Percentiles rank a stretch among this genome's conserved stretches.
These are phyloP conservation scores for Bombus pyrosoma DNA, from an alignment of 1,140 invertebrate species.

Conservation along the genomic window DNA sequence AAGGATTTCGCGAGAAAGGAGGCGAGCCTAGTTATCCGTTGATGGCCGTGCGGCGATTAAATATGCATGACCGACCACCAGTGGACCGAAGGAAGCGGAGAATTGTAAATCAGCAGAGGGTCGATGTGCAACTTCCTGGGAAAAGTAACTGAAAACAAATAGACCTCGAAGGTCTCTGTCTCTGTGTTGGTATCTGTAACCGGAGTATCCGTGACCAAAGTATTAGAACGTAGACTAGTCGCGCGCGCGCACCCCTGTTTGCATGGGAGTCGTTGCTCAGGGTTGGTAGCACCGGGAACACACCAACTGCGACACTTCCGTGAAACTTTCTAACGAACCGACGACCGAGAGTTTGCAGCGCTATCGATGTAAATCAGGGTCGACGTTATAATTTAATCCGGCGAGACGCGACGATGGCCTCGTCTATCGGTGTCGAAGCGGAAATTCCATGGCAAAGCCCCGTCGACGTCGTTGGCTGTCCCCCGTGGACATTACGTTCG, in stretches of 20 bases:
- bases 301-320: conserved; percentile 49
- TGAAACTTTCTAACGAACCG: conserved; percentile 57
- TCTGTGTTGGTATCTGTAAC: neutral
- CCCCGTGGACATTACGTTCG: neutral
- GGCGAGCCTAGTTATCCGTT: conserved; percentile 41
- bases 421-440: conserved; percentile 36
- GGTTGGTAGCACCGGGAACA: conserved; percentile 13
- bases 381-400: conserved; percentile 62
- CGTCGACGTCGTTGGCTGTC: neutral
- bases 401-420: neutral
- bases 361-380: conserved; percentile 56
- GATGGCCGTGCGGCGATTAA: conserved; percentile 56
- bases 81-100: conserved; percentile 45
- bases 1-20: neutral
- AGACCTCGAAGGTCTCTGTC: neutral
- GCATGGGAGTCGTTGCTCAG: conserved; percentile 38
- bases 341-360: conserved; percentile 14
- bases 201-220: neutral
- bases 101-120: conserved; percentile 61
- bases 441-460: neutral
- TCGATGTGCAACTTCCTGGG: conserved; percentile 36
- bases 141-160: conserved; percentile 53
- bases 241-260: conserved; percentile 20
- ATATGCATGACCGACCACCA: conserved; percentile 62
- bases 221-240: neutral